Base-by-base conservation (phyloP, 2,113 vertebrate genomes). In the Ardeotis arabs region DNA sequence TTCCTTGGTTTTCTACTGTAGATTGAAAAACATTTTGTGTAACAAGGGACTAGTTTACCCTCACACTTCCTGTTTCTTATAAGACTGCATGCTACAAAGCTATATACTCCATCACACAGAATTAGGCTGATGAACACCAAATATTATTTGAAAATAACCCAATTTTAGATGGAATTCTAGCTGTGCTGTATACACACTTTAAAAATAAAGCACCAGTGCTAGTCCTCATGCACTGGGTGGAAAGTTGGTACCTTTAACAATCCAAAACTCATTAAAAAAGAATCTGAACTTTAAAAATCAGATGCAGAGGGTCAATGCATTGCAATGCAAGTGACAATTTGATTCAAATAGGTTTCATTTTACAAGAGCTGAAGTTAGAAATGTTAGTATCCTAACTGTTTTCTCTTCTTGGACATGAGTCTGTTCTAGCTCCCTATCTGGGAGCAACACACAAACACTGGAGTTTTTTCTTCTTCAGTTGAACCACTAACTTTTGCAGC, bases 281-380 rank as follows among this genome's bases (percentile, higher is more conserved):
- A 82, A 83, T 39, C 56, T 89, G 39, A 95, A 83, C 68, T 93
- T 87, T 44, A 69, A 91, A 86, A 97, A 97, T 97, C 98, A 98
- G 98, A 98, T 97, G 98, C 97, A 98, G 98, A 97, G 98, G 97
- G 97, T 97, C 97, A 98, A 97, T 97, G 96, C 62, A 74, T 93
- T 95, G 84, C 84, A 92, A 94, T 58, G 82, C 80, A 94, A 94
- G 49, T 66, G 52, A 94, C 70, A 97, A 95, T 89, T 96, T 84
- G 89, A 82, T 86, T 94, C 18, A 80, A 77, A 18, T 82, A 50
- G 44, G 28, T 86, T 88, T 90, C 24, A 49, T 79, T 93, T 91
- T 52, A 87, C 81, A 83, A 66, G 68, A 89, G 83, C 81, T 94
- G 85, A 96, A 95, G 87, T 95, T 62, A 82, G 67, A 95, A 92